Evolutionary conservation across 2,888 invertebrate species (phyloP), one percentile per base, ranked within the genome.

Genomic region (Tenthredo distinguenda): DNA sequence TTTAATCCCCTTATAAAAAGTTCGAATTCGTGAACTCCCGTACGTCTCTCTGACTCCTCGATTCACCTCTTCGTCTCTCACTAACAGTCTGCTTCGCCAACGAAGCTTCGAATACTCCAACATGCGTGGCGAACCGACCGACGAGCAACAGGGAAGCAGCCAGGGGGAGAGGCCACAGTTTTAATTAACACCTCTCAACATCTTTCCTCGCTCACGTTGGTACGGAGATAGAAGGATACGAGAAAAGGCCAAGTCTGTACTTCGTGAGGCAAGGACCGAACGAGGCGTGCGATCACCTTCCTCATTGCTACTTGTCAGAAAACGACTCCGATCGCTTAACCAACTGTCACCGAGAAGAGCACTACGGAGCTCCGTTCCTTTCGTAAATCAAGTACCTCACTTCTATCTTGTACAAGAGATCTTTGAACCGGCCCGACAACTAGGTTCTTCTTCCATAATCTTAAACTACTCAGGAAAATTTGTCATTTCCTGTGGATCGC

Each of bases 161-260:
- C 43, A n/a, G 18, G 43, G 40, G 58, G 58, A 76, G 58, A 76
- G 74, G 76, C 58, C 58, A 18, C 58, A 62, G 72, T 84, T 84
- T 84, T 85, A 85, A 85, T 85, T 85, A 85, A 81, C 85, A 85
- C 82, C 85, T 85, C 68, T 85, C 82, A 82, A 85, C 85, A 82
- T 85, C 85, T 85, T 85, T 85, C 82, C 71, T 85, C 85, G 71
- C 82, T 85, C 81, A 83, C 55, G 65, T 85, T 85, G 15, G 68
- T 83, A 82, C 65, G 55, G 82, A 55, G 65, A 82, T 81, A 82
- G 79, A 40, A 83, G 71, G 71, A 71, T 43, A 71, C 83, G 68
- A 83, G 83, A 71, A 65, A 71, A 43, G 71, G 47, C 50, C 55
- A 43, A 82, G 82, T 65, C 82, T 37, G 34, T 43, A 50, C 55